These are phyloP conservation scores for Eupithecia subumbrata DNA, from an alignment of 2,888 invertebrate genomes.

Conservation along the genomic window DNA sequence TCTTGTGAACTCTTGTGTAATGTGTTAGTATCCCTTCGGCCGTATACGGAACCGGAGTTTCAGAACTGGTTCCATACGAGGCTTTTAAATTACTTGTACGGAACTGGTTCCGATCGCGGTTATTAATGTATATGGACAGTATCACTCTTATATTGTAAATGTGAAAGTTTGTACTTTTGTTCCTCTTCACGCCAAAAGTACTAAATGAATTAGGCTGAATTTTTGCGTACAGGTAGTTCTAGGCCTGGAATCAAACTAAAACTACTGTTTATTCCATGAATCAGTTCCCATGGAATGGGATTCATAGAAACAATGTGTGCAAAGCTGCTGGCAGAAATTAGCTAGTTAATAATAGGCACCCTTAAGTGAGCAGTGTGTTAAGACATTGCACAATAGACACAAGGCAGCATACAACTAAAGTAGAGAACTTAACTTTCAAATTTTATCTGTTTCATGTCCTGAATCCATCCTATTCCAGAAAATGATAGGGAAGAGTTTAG, in stretches of 20 bases:
- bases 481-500: background rate
- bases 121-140: too few species aligned
- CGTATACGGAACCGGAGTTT: too few species aligned
- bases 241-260: background rate
- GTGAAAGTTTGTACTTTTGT: too few species aligned
- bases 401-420: background rate
- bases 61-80: too few species aligned
- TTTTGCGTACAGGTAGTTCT: background rate
- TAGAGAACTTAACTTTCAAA: background rate
- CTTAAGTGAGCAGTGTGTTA: background rate
- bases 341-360: background rate
- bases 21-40: too few species aligned
- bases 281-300: background rate
- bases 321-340: background rate
- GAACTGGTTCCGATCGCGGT: too few species aligned
- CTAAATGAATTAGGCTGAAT: background rate
- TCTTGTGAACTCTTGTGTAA: too few species aligned
- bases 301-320: background rate
- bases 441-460: background rate
- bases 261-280: background rate
- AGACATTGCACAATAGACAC: background rate
- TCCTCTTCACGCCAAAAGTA: background rate
- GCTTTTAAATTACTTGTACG: too few species aligned
- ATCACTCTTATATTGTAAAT: background rate
- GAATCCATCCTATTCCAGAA: too few species aligned